These are phyloP conservation scores for Gymnothorax javanicus DNA, from an alignment of 2,797 vertebrate species.

Conservation along the genomic window DNA sequence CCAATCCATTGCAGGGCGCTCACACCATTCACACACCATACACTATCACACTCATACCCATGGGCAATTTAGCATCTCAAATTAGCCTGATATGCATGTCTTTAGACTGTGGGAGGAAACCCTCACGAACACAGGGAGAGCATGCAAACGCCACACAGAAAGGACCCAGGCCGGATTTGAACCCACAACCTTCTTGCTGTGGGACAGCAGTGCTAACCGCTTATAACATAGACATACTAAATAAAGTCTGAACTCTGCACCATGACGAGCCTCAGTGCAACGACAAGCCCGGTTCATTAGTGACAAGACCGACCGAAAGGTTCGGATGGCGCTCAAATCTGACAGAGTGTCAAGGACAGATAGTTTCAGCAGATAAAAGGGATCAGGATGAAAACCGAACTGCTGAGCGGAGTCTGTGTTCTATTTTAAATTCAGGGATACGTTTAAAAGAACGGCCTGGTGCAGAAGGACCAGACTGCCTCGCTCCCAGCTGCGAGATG, in stretches of 20 bases:
- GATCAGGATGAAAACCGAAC: neutral
- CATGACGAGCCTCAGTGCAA: neutral
- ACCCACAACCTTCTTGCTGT: too few species aligned
- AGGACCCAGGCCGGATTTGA: too few species aligned
- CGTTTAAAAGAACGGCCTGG: neutral
- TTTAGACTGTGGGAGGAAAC: too few species aligned
- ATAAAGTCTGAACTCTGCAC: neutral
- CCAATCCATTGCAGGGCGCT: too few species aligned
- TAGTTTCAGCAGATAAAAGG: neutral
- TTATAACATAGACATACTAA: neutral
- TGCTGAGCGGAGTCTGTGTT: neutral
- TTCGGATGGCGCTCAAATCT: neutral
- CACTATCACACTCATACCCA: too few species aligned
- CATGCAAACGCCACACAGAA: too few species aligned
- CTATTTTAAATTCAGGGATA: neutral
- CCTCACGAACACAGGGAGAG: too few species aligned
- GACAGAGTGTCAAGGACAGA: neutral
- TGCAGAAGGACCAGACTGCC: constrained; percentile 57
- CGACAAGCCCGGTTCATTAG: neutral
- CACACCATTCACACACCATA: too few species aligned
- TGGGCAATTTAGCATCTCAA: too few species aligned
- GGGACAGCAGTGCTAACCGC: too few species aligned
- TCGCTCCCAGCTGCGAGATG: constrained; percentile 55
- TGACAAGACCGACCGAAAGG: neutral
- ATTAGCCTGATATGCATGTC: too few species aligned